Evolutionary conservation across 35 echinoderm and acorn worm species (phyloP), one percentile per base, ranked within the genome.

Genomic region (Acanthaster planci): DNA sequence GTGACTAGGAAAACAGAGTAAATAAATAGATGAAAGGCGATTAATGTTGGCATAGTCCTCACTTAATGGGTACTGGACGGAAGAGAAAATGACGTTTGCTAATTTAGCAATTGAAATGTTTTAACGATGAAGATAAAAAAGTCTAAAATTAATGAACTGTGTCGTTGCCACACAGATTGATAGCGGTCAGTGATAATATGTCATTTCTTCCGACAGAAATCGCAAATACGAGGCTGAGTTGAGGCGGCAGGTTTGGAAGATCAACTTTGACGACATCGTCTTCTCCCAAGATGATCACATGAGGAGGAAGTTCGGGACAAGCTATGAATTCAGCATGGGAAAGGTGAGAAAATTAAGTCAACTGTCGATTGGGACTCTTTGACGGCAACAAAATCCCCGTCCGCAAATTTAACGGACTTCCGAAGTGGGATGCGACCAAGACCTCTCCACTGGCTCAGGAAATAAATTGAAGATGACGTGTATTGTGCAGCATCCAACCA

Each of bases 181-280:
- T 12, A 77, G 5, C 21, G 10, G 8, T 79, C 19, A 47, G 47
- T 81, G n/a, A n/a, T 37, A 8, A 56, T 47, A 6, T 6, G 1
- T 27, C 17, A 72, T 30, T 51, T 23, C 3, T 38, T 67, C 51
- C 40, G 19, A 4, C 35, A 90, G 87, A 39, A 90, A 90, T 84
- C 87, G 68, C 38, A 82, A 83, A 38, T 90, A 90, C 51, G 87
- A 90, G 77, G 37, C 51, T 44, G 87, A 90, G 50, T 67, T 90
- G n/a, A 60, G 67, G 26, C 60, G 80, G n/a, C 67, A 83, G 37
- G 52, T 82, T 38, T 90, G 87, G 87, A 82, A 82, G 54, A 84
- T 90, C 39, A 76, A 84, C 53, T 90, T 83, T 51, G 80, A 82
- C 51, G 87, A 90, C 52, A 90, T 90, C 21, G 72, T 81, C n/a